A percentile compares a stretch with the other conserved stretches of the same genome.
Conservation (phyloP, 2,113 vertebrate genomes). For the Felis chaus region DNA sequence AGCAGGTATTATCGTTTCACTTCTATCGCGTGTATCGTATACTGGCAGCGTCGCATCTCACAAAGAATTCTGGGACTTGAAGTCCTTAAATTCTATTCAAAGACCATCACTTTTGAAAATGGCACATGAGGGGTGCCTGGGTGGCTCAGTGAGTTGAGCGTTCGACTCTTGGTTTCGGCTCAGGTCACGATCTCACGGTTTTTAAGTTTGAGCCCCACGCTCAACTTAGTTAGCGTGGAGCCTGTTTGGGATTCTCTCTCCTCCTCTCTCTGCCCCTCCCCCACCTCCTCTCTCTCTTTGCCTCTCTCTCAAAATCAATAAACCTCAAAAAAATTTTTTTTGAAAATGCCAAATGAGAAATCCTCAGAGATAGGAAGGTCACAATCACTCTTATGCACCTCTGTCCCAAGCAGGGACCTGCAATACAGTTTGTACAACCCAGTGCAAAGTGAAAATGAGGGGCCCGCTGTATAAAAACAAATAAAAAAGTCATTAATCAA, state of each 20-base stretch:
- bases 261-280: too few relatives aligned
- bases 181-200: too few relatives aligned
- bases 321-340: background rate
- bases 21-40: rapidly evolving
- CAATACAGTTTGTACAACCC: too few relatives aligned
- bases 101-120: background rate
- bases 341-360: background rate
- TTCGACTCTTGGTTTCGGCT: too few relatives aligned
- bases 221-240: too few relatives aligned
- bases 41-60: background rate
- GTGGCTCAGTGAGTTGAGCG: too few relatives aligned
- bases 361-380: background rate
- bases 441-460: background rate
- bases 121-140: background rate
- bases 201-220: too few relatives aligned
- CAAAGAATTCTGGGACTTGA: background rate
- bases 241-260: too few relatives aligned
- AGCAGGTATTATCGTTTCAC: background rate
- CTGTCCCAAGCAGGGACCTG: background rate
- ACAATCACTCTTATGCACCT: background rate
- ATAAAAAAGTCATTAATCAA: background rate
- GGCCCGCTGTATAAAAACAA: background rate
- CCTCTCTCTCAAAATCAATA: too few relatives aligned
- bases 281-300: too few relatives aligned
- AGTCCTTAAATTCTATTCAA: background rate